These are phyloP conservation scores for Pandemis corylana DNA, from an alignment of 2,888 invertebrate species.

Conservation along the genomic window DNA sequence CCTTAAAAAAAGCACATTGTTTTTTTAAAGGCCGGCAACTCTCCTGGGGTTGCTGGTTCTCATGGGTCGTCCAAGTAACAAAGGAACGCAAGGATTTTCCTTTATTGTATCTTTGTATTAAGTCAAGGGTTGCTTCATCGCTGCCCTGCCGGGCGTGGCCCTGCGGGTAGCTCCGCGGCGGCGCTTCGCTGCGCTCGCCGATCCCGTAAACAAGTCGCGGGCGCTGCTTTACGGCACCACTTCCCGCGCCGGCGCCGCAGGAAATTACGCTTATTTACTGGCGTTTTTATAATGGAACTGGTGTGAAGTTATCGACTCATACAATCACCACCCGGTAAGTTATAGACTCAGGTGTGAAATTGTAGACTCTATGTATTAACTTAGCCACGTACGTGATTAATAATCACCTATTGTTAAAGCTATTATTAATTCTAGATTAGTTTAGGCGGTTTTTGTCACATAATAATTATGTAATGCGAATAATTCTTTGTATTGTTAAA, in stretches of 20 bases:
- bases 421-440: not conserved
- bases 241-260: conserved; percentile 16
- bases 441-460: not conserved
- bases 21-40: too few species aligned
- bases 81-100: too few species aligned
- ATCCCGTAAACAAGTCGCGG: conserved; percentile 9
- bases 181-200: conserved; percentile 4
- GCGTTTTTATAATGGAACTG: conserved; percentile 10
- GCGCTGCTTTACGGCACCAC: conserved; percentile 10
- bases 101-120: too few species aligned
- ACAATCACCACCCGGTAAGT: not conserved
- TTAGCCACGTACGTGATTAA: not conserved
- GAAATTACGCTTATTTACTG: conserved; percentile 35
- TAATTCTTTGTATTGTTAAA: not conserved
- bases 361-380: not conserved
- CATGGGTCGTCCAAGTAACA: too few species aligned
- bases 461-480: not conserved
- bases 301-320: conserved; percentile 25
- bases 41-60: too few species aligned
- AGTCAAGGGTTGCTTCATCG: not conserved
- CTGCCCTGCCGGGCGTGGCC: not conserved
- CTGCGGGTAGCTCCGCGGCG: not conserved
- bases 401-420: not conserved
- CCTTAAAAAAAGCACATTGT: too few species aligned
- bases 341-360: not conserved